These are phyloP conservation scores for Ametastegia equiseti DNA, from an alignment of 2,888 invertebrate species.

Conservation along the genomic window DNA sequence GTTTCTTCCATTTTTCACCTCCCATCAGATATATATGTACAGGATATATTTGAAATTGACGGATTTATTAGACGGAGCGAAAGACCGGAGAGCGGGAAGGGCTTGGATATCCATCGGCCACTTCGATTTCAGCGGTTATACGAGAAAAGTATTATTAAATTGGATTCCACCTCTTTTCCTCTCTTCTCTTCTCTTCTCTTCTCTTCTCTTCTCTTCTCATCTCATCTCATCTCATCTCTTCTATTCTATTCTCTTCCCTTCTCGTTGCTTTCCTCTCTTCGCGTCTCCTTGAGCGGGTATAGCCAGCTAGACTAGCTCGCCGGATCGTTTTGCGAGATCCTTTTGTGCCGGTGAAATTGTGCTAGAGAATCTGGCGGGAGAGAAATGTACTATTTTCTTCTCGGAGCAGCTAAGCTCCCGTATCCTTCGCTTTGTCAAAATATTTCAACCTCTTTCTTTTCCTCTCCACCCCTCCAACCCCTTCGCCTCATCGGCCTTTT, in stretches of 20 bases:
- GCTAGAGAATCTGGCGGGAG: slow-evolving; percentile 52
- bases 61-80: slow-evolving; percentile 35
- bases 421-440: slow-evolving; percentile 31
- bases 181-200: slow-evolving; percentile 13
- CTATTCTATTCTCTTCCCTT: no score
- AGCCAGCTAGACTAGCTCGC: neutral
- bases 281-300: neutral
- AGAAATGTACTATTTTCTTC: slow-evolving; percentile 35
- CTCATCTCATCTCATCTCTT: slow-evolving; percentile 39
- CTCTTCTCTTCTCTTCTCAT: neutral
- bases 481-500: no score
- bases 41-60: slow-evolving; percentile 12
- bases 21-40: neutral
- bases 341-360: slow-evolving; percentile 65
- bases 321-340: slow-evolving; percentile 56
- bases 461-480: neutral
- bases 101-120: slow-evolving; percentile 34
- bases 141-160: slow-evolving; percentile 68
- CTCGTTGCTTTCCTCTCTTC: slow-evolving; percentile 24
- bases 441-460: slow-evolving; percentile 29
- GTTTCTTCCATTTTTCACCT: neutral
- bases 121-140: slow-evolving; percentile 63
- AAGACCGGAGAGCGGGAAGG: neutral
- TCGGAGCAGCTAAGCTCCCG: slow-evolving; percentile 9
- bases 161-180: slow-evolving; percentile 59